Base-by-base conservation (phyloP, 2,888 invertebrate genomes). In the Lithophane semibrunnea region DNA sequence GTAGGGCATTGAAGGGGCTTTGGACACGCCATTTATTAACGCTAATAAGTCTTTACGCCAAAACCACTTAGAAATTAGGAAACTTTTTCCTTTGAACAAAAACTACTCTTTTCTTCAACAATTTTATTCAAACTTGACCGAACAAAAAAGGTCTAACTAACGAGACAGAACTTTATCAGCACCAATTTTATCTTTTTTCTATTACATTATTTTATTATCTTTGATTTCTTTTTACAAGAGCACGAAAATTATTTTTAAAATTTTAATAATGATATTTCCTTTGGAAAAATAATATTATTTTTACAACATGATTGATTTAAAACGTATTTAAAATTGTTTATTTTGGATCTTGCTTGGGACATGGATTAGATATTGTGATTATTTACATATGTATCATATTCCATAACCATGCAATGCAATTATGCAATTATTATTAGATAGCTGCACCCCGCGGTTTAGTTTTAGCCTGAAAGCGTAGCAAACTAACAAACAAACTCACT, bases 81-180 rank as follows among this genome's bases (percentile, higher is more conserved):
- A 73, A 44, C 0, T 61, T 54, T 67, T 47, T 37, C 24, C 29
- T 54, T 29, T 56, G 21, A 65, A 47, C 5, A 54, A 61, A 66
- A 58, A 29, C 54, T 49, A 49, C 4, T 29, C 4, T 29, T 65
- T 69, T 54, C 24, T 29, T 16, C 13, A 37, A 63, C 58, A 54
- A 60, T 54, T 54, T 80, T 37, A 73, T 63, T 70, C 24, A 56
- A 24, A 61, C 56, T 70, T 58, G 42, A 63, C 29, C 69, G 24
- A 81, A 74, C 58, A 72, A 81, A 79, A 70, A 68, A 81, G 68
- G 70, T 82, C 74, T 69, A 29, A 56, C 58, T 74, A 81, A 80
- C 52, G 65, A 77, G 58, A 63, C 54, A 47, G 29, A 83, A 76
- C 64, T 71, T 68, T 61, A 58, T 42, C 56, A 44, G 72, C n/a